Base-by-base conservation (phyloP, 2,888 invertebrate genomes). In the Kuschelorhynchus macadamiae region DNA sequence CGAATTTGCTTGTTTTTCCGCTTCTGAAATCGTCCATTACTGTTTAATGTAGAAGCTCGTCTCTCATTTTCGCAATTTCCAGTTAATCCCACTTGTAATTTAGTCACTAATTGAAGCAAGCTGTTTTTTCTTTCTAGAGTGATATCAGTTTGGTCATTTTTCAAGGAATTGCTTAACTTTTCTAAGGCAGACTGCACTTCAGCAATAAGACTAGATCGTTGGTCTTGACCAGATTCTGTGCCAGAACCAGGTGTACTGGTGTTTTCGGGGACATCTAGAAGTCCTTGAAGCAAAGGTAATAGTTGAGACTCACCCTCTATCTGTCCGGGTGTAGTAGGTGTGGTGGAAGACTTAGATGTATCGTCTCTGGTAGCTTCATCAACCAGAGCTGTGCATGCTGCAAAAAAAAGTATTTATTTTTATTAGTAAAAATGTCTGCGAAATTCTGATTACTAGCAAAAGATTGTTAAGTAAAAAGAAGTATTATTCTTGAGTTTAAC, bases 251-350 rank as follows among this genome's bases (percentile, higher is more conserved):
- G 85, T 7, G 85, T 85, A 75, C 79, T 81, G 70, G 80, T 82
- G 75, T 77, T 81, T 74, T 81, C 82, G 61, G 82, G 82, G 62
- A 81, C 80, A 78, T 88, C 87, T 80, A 90, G 86, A 81, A 89
- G 86, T 68, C 88, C 89, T 85, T 90, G 89, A 82, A 90, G 87
- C 81, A 90, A 86, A 79, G 90, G 89, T 78, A 90, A 87, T 75
- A 90, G 87, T 80, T 90, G 88, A 78, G 90, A 91, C 92, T 92
- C 92, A 92, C 92, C 92, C 86, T 91, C 88, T 65, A 85, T 82
- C 74, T 71, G 78, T 85, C 78, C 78, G 70, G 73, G 74, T 67
- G 75, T 72, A 74, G 75, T 74, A 11, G 71, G 66, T 17, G 66
- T 65, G 53, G 69, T 69, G 52, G 68, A 65, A 33, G 71, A 66